phyloP scores from a whole-genome alignment of 2,888 invertebrate genomes.

The Drosophila bunnanda region DNA sequence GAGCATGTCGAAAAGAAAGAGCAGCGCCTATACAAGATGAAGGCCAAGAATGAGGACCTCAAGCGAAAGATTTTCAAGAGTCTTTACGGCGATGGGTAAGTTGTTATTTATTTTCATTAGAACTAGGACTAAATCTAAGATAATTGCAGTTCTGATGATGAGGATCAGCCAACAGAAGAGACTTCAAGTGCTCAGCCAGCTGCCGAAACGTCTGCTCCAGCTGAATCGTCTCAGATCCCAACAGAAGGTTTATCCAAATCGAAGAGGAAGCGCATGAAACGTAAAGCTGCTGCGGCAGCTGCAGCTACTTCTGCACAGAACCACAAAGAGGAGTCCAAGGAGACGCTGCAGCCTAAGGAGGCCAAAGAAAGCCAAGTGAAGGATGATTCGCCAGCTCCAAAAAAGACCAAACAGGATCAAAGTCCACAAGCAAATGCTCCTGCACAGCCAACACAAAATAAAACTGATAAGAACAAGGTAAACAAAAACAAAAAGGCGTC shows the following conservation, averaged over 20 bases:
- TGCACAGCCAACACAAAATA: neutral
- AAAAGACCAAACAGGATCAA: conserved; percentile 13
- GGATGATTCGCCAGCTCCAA: neutral
- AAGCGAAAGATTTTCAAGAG: conserved; percentile 93
- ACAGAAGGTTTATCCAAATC: conserved; percentile 61
- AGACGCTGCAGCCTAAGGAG: neutral
- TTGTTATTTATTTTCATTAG: neutral
- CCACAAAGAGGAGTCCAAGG: neutral
- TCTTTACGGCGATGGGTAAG: conserved; percentile 86
- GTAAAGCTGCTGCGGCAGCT: conserved; percentile 64
- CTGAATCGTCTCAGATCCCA: conserved; percentile 3
- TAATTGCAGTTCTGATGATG: conserved; percentile 81
- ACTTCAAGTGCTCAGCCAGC: neutral
- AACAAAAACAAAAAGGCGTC: neutral
- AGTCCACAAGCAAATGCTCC: neutral
- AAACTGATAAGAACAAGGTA: neutral
- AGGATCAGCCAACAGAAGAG: conserved; percentile 51
- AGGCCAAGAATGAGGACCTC: conserved; percentile 89
- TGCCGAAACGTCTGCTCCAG: neutral
- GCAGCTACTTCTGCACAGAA: neutral
- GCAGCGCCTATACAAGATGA: conserved; percentile 89
- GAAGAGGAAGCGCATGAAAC: conserved; percentile 66
- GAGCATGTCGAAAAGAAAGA: conserved; percentile 93
- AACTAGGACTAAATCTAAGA: rapidly evolving
- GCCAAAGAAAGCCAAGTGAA: neutral